Evolutionary conservation across 2,888 invertebrate genomes (phyloP), one percentile per base, ranked within the genome.

Genomic region (Pheosia tremula): DNA sequence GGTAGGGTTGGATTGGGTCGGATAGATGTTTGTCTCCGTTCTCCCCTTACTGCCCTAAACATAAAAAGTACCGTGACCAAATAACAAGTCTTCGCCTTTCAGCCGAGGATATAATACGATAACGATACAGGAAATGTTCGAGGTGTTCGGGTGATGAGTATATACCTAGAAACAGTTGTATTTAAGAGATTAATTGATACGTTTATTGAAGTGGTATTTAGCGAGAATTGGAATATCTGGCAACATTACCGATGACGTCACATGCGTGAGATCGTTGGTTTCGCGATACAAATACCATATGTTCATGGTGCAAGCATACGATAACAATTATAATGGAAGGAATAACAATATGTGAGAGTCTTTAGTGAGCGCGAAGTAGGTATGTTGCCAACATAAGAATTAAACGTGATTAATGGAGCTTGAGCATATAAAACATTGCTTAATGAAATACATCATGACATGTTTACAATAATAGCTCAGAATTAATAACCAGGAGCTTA

Each of bases 211-310:
- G n/a, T 4, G 53, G 37, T 4, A 3, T 5, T 37, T 36, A 9
- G 13, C 11, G 8, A 37, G 7, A 68, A 68, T 63, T 66, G 61
- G 61, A 9, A 53, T 11, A 53, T 59, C 64, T 63, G 49, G 55
- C 58, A 58, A 60, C 61, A 60, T 5, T 49, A 52, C 39, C 36
- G 38, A 52, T 70, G 68, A 68, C 67, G 77, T 69, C 68, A 65
- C 63, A 5, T 56, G 45, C 7, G 56, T 74, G 72, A 68, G 74
- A 76, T 69, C 64, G 61, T 61, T 64, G 63, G 59, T 71, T 69
- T 72, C 57, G 58, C 58, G 61, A 59, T 64, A 62, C 64, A 67
- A 69, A 67, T 67, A 70, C 63, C 53, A 59, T 61, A 64, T 57
- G 62, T 63, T 63, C 62, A 64, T 64, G 58, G 62, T 66, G 58